Conservation (phyloP, 37 sponge, comb jelly and placozoan species). For the Agelas oroides region DNA sequence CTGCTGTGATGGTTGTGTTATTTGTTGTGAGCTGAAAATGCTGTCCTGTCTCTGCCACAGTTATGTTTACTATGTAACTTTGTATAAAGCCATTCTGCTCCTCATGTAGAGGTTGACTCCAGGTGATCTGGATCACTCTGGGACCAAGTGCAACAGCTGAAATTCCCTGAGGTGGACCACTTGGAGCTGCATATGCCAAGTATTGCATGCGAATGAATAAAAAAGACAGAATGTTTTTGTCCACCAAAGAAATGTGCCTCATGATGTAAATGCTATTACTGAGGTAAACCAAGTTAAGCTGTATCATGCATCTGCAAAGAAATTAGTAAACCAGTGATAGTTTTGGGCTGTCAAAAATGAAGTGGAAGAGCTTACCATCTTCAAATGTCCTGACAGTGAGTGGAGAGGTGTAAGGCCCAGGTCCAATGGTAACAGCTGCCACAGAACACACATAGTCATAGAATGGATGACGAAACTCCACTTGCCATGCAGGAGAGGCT, state of each 20-base stretch:
- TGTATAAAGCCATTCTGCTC: conserved; percentile 41
- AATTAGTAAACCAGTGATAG: too few relatives aligned
- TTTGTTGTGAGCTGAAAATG: too few relatives aligned
- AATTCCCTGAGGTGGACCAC: conserved; percentile 4
- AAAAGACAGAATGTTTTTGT: too few relatives aligned
- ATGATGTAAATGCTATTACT: too few relatives aligned
- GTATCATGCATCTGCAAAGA: too few relatives aligned
- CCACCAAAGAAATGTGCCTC: too few relatives aligned
- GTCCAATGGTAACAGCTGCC: background rate
- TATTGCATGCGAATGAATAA: too few relatives aligned
- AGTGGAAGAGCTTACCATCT: background rate
- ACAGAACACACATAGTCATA: background rate
- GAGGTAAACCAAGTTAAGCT: too few relatives aligned
- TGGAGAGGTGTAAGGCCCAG: background rate
- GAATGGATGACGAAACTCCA: background rate
- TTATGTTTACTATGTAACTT: background rate
- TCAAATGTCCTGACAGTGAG: background rate
- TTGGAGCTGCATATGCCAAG: conserved; percentile 20
- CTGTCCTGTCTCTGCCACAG: background rate
- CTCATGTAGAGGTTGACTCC: conserved; percentile 1
- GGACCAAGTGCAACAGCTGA: background rate
- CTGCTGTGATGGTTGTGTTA: too few relatives aligned
- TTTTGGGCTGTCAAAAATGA: too few relatives aligned
- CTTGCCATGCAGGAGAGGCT: background rate
- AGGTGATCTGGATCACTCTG: background rate